Base-by-base conservation (phyloP, 2,888 invertebrate species). In the Lymantria dispar region DNA sequence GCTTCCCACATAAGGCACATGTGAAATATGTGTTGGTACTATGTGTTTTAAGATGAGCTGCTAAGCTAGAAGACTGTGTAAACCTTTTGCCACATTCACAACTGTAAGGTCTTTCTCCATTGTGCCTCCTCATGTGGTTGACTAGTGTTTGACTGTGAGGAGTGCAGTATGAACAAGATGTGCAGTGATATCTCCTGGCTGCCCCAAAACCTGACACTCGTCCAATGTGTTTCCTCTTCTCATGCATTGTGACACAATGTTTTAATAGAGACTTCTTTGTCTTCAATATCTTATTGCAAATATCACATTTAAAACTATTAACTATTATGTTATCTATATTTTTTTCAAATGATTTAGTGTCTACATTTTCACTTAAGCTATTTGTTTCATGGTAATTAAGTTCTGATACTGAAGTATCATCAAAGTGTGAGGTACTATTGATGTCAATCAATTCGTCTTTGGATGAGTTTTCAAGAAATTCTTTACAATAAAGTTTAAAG, bases 51-150 rank as follows among this genome's bases (percentile, higher is more conserved):
- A 70, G 73, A 67, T 92, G 92, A 37, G 90, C 85, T 47, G 80
- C 68, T 7, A 92, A 76, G 52, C 87, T 87, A 1, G 90, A 82
- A 1, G 84, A 78, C 58, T 92, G 91, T 5, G 90, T 85, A 58
- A 92, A 91, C 33, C 67, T 76, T 62, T 88, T 89, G 0, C 88
- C 87, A 79, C 92, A 92, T 43, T 87, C 76, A 76, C 92, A 92
- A 36, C 59, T 69, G 53, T 85, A 88, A 14, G 92, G 92, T 43
- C 83, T 74, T 45, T 89, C 86, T 14, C 91, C 91, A 62, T 85
- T 85, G 61, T 91, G 91, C 39, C 80, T 77, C 54, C 90, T 75
- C 77, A 85, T 82, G 55, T 92, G 91, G 58, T 91, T 89, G 1
- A 85, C 82, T 43, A 91, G 68, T 36, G 90, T 91, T 58, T 91